Percentiles rank a stretch among this genome's conserved stretches.
Evolutionary conservation across 2,113 vertebrate species (phyloP).

Genomic region (Glaucidium brasilianum): DNA sequence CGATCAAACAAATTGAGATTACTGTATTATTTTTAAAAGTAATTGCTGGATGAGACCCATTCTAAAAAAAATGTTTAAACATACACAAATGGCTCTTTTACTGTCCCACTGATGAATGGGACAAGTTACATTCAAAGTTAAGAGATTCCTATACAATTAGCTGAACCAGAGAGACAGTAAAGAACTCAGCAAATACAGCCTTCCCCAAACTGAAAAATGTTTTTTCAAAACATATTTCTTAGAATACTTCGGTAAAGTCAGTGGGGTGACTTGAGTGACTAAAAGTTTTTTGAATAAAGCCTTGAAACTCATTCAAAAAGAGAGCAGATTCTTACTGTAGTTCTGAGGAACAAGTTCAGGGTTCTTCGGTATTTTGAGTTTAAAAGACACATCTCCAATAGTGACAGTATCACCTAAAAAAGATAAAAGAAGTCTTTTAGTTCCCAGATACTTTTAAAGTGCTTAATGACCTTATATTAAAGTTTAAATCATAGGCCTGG

Average conservation of each 20-base stretch:
- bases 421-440: not conserved
- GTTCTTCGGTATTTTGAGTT: slow-evolving; percentile 85
- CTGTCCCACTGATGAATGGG: not conserved
- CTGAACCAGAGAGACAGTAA: not conserved
- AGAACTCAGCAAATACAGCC: not conserved
- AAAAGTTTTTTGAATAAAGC: not conserved
- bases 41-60: not conserved
- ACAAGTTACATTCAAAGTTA: not conserved
- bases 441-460: not conserved
- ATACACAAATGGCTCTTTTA: not conserved
- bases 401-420: slow-evolving; percentile 88
- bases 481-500: not conserved
- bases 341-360: slow-evolving; percentile 93
- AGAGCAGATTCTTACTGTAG: slow-evolving; percentile 83
- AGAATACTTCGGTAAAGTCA: not conserved
- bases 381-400: slow-evolving; percentile 92
- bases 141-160: not conserved
- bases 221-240: not conserved
- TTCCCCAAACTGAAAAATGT: not conserved
- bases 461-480: not conserved
- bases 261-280: not conserved
- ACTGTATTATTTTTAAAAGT: not conserved
- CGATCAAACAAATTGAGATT: not conserved
- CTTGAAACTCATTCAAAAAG: not conserved
- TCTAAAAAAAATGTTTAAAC: not conserved